Conservation (phyloP, 2,113 vertebrate genomes). For the Ceyx melanurus region DNA sequence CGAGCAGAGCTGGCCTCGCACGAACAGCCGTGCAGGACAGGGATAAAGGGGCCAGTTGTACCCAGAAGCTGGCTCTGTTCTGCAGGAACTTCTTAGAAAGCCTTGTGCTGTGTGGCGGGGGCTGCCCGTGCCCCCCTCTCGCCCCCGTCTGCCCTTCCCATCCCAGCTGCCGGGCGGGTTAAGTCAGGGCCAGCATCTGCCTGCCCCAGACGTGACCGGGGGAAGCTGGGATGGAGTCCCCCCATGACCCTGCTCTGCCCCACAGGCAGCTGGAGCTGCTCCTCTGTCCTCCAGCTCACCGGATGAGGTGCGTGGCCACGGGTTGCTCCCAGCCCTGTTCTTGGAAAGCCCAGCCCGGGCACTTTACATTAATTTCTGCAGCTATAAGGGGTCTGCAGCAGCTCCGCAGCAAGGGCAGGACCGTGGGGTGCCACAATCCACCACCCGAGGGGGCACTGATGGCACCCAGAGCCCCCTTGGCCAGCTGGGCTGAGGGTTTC, state of each 20-base stretch:
- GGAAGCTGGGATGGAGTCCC: neutral
- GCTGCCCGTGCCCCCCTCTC: neutral
- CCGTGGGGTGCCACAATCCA: accelerated
- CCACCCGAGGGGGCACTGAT: neutral
- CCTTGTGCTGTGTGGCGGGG: neutral
- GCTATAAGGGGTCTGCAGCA: accelerated
- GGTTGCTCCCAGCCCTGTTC: neutral
- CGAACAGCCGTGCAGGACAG: neutral
- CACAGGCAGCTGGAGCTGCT: neutral
- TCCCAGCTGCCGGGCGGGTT: neutral
- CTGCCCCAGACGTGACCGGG: neutral
- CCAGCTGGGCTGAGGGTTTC: accelerated
- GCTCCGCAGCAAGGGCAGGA: accelerated
- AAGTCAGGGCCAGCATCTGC: neutral
- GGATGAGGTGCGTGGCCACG: accelerated
- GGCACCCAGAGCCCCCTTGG: neutral
- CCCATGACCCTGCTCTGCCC: neutral
- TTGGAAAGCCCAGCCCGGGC: accelerated
- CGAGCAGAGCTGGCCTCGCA: neutral
- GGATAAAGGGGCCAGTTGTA: constrained; percentile 53
- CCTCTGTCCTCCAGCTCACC: neutral
- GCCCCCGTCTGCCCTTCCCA: neutral
- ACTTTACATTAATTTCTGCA: accelerated
- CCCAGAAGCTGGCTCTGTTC: constrained; percentile 23
- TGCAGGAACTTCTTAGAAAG: neutral